Evolutionary conservation across 2,113 vertebrate genomes (phyloP).

Genomic region (Hucho hucho): DNA sequence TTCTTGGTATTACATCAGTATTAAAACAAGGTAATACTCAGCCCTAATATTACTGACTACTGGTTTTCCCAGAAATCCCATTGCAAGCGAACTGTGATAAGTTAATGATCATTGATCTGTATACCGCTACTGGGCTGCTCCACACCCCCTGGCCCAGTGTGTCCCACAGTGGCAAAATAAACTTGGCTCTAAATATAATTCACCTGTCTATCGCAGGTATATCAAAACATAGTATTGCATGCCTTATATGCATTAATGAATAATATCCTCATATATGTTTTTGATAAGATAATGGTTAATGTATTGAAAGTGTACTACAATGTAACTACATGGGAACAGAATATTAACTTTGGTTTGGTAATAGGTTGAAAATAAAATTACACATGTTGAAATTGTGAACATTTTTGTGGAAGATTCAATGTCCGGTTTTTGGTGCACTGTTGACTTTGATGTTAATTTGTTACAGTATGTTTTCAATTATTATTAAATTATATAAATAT

Average conservation of each 20-base stretch:
- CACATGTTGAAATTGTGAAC: neutral
- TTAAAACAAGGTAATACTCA: neutral
- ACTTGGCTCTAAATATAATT: constrained; percentile 27
- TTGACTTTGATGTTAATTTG: constrained; percentile 49
- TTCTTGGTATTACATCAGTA: no score
- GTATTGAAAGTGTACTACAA: neutral
- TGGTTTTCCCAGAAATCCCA: neutral
- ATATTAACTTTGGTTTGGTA: constrained; percentile 15
- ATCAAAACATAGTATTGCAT: constrained; percentile 28
- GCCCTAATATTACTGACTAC: neutral
- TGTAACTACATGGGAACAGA: constrained; percentile 25
- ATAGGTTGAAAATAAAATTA: constrained; percentile 33
- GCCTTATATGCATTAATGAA: constrained; percentile 62
- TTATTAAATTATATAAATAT: neutral
- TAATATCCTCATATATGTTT: constrained; percentile 6
- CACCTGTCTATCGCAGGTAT: constrained; percentile 30
- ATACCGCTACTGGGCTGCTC: neutral
- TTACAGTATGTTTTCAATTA: constrained; percentile 27
- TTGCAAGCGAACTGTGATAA: neutral
- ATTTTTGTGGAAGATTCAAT: constrained; percentile 22
- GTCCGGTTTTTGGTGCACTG: constrained; percentile 50
- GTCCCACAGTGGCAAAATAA: constrained; percentile 31
- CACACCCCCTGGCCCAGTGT: neutral
- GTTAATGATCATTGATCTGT: neutral
- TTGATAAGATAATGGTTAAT: neutral